Conservation (phyloP, 2,113 vertebrate species). For the Struthidea cinerea region DNA sequence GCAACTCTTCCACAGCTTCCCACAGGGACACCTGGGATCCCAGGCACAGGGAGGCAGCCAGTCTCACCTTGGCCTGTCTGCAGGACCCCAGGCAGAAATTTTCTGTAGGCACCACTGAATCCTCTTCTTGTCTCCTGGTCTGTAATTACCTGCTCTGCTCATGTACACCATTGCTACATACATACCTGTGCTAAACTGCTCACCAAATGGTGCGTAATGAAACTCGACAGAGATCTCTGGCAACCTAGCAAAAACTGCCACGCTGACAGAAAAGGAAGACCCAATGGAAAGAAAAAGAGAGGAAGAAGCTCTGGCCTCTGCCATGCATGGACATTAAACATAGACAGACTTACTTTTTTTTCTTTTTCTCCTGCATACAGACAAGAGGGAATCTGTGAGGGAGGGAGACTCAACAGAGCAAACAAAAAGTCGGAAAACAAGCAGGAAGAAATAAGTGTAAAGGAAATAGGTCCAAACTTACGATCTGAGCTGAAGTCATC, state of each 20-base stretch:
- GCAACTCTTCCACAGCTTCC: background rate
- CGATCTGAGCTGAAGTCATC: conserved; percentile 96
- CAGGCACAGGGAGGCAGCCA: background rate
- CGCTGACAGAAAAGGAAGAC: background rate
- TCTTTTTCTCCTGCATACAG: background rate
- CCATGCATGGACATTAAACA: background rate
- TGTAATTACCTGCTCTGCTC: background rate
- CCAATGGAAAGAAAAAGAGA: background rate
- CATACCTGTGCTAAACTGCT: background rate
- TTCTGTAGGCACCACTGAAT: background rate
- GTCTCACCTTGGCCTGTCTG: background rate
- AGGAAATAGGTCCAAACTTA: conserved; percentile 72
- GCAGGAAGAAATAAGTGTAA: background rate
- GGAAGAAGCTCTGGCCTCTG: background rate
- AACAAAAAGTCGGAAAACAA: background rate
- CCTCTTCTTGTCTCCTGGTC: background rate
- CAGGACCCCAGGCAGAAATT: background rate
- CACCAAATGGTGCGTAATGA: background rate
- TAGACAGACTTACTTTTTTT: background rate
- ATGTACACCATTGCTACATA: background rate
- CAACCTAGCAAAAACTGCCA: background rate
- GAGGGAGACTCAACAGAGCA: background rate
- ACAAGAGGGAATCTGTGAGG: background rate
- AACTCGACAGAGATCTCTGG: background rate
- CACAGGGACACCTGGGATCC: background rate